Evolutionary conservation across 2,797 vertebrate species (phyloP).

Genomic region (Pampus argenteus): DNA sequence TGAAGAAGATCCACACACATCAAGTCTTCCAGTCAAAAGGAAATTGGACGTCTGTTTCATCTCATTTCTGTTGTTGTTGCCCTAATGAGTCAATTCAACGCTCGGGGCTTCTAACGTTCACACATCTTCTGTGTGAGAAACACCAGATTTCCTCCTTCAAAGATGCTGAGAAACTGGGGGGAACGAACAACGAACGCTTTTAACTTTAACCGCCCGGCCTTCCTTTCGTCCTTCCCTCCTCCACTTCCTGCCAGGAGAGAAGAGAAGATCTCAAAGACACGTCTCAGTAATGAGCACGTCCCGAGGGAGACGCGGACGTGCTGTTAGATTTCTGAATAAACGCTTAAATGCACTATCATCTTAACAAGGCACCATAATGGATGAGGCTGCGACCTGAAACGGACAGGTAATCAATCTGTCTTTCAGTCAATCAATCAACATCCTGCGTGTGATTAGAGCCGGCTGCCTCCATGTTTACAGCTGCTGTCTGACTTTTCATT

Average conservation of each 20-base stretch:
- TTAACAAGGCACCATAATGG: constrained; percentile 44
- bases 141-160: constrained; percentile 46
- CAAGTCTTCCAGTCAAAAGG: constrained; percentile 22
- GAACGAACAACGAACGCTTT: constrained; percentile 15
- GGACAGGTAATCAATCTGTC: constrained; percentile 63
- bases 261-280: constrained; percentile 47
- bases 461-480: constrained; percentile 14
- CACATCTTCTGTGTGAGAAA: constrained; percentile 18
- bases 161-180: constrained; percentile 30
- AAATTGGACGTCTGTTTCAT: constrained; percentile 16
- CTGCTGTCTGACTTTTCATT: background rate
- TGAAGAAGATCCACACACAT: constrained; percentile 27
- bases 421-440: constrained; percentile 44
- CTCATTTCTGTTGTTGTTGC: constrained; percentile 27
- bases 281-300: constrained; percentile 54
- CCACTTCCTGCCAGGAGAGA: constrained; percentile 46
- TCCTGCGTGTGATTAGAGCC: constrained; percentile 12
- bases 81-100: constrained; percentile 60
- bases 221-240: constrained; percentile 39
- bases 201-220: constrained; percentile 37
- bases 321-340: constrained; percentile 56
- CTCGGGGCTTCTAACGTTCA: constrained; percentile 33
- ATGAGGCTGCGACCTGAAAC: constrained; percentile 49
- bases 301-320: constrained; percentile 34
- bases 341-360: constrained; percentile 49